Percentiles rank a stretch among this genome's conserved stretches.
Evolutionary conservation across 1,140 invertebrate genomes (phyloP).

Genomic region (Drosophila micromelanica): DNA sequence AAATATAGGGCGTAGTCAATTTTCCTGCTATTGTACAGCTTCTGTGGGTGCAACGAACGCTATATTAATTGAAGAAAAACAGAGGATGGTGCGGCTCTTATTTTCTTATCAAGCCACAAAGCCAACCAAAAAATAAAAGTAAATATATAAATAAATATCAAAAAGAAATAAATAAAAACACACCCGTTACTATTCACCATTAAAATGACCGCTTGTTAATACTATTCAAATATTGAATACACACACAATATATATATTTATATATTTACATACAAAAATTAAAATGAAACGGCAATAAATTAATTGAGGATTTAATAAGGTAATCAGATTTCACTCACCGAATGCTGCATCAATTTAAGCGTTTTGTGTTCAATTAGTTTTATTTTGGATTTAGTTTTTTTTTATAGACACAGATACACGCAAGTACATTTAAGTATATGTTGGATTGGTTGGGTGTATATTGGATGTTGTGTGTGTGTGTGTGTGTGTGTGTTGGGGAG

Average conservation of each 20-base stretch:
- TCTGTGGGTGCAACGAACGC: too few relatives aligned
- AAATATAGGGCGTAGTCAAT: too few relatives aligned
- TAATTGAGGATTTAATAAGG: constrained; percentile 20
- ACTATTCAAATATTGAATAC: constrained; percentile 4
- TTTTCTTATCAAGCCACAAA: too few relatives aligned
- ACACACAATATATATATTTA: background rate
- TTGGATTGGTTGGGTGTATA: constrained; percentile 4
- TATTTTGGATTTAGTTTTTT: constrained; percentile 5
- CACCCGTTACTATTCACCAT: background rate
- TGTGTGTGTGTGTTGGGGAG: constrained; percentile 43
- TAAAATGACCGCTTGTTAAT: background rate
- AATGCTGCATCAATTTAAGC: constrained; percentile 37
- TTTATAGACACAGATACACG: constrained; percentile 55
- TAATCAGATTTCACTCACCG: constrained; percentile 45
- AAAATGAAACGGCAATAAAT: constrained; percentile 18
- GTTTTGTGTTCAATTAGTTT: constrained; percentile 17
- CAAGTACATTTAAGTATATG: constrained; percentile 57
- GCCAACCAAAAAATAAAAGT: too few relatives aligned
- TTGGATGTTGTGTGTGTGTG: constrained; percentile 38
- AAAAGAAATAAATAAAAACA: background rate
- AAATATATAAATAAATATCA: background rate
- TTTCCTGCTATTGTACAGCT: too few relatives aligned
- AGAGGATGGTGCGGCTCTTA: too few relatives aligned
- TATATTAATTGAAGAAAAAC: too few relatives aligned
- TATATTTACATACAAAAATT: background rate